These are phyloP conservation scores for Sicus ferrugineus DNA, from an alignment of 2,888 invertebrate species.

Conservation along the genomic window DNA sequence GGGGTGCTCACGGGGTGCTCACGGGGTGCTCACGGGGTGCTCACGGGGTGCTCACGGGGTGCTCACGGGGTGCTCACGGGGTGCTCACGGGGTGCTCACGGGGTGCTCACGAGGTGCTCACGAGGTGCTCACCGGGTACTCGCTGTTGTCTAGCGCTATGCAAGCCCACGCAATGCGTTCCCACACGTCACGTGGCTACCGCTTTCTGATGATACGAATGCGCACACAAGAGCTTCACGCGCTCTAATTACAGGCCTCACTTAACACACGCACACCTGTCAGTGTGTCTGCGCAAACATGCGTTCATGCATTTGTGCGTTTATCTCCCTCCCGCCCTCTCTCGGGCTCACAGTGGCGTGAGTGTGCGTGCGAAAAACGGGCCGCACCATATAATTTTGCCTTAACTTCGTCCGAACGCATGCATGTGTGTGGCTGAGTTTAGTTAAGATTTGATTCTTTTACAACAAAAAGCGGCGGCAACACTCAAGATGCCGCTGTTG, in stretches of 20 bases:
- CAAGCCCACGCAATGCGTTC: background rate
- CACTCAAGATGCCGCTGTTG: conserved; percentile 46
- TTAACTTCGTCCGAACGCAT: conserved; percentile 9
- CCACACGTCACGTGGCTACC: background rate
- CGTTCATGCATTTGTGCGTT: background rate
- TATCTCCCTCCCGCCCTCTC: too few species aligned
- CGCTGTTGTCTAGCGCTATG: background rate
- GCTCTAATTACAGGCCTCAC: conserved; percentile 14
- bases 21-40: too few species aligned
- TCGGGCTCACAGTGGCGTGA: too few species aligned
- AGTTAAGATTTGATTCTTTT: too few species aligned
- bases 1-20: too few species aligned
- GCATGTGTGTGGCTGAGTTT: background rate
- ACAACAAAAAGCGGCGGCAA: background rate
- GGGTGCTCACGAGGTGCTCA: too few species aligned
- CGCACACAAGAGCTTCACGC: background rate
- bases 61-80: too few species aligned
- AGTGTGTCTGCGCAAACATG: background rate
- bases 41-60: too few species aligned
- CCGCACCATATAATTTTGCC: conserved; percentile 53
- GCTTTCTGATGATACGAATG: conserved; percentile 2
- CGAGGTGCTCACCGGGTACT: background rate
- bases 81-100: too few species aligned
- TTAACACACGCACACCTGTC: background rate
- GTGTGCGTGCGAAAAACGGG: conserved; percentile 62